A percentile compares a stretch with the other conserved stretches of the same genome.
Evolutionary conservation across 2,888 invertebrate species (phyloP).

Genomic region (Criorhina ranunculi): DNA sequence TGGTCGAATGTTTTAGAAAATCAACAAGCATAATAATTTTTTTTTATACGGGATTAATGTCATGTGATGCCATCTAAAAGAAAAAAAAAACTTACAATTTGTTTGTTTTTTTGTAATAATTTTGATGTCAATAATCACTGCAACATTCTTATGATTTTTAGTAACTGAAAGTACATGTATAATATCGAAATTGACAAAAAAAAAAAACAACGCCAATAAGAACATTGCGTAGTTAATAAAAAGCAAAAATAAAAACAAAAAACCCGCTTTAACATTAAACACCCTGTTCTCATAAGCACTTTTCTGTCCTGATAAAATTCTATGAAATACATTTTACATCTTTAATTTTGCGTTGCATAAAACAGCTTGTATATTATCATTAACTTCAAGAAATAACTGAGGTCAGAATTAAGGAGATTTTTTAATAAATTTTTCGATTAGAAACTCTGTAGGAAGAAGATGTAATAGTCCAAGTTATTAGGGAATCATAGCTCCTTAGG

Average conservation of each 20-base stretch:
- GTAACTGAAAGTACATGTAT: conserved; percentile 53
- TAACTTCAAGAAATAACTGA: neutral
- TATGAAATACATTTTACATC: conserved; percentile 41
- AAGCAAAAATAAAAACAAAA: conserved; percentile 13
- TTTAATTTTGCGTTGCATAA: conserved; percentile 58
- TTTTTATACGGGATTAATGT: conserved; percentile 50
- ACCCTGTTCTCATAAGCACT: conserved; percentile 64
- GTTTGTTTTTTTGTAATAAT: conserved; percentile 15
- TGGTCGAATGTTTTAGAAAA: conserved; percentile 47
- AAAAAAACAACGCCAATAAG: no score
- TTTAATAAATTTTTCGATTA: no score
- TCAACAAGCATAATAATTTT: conserved; percentile 47
- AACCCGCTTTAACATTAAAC: conserved; percentile 62
- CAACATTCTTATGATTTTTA: conserved; percentile 72
- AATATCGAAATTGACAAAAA: conserved; percentile 22
- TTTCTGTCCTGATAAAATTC: conserved; percentile 29
- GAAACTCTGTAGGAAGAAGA: no score
- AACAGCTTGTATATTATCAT: conserved; percentile 40
- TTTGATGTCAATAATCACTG: conserved; percentile 65
- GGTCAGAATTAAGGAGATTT: no score
- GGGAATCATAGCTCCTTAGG: no score
- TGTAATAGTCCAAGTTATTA: no score
- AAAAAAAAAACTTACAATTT: conserved; percentile 40
- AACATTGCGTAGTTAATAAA: conserved; percentile 46
- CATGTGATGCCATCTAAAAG: conserved; percentile 57